Conservation (phyloP, 2,797 vertebrate genomes). For the Spatula versicolor region DNA sequence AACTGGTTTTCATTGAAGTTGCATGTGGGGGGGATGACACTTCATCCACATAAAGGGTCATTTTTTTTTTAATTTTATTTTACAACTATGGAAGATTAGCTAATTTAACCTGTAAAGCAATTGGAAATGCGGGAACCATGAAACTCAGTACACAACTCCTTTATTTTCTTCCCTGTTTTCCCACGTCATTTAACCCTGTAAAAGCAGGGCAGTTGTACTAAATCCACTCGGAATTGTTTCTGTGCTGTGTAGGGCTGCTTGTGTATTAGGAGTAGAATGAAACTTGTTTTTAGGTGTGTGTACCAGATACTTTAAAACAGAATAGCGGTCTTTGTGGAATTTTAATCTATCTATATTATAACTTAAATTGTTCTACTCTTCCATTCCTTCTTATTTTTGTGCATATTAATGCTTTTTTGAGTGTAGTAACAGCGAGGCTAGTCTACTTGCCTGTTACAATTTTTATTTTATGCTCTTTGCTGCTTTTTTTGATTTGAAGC, state of each 20-base stretch:
- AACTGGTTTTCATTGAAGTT: constrained; percentile 6
- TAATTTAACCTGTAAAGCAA: neutral
- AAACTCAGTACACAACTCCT: neutral
- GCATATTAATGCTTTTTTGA: neutral
- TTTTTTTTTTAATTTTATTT: neutral
- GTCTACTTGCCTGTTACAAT: accelerated
- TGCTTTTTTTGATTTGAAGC: neutral
- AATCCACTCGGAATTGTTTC: neutral
- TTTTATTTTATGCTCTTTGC: neutral
- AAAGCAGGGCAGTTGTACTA: neutral
- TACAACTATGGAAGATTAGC: neutral
- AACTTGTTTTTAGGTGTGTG: neutral
- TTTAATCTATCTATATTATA: neutral
- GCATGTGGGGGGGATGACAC: neutral
- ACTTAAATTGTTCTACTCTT: neutral
- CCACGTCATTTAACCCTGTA: neutral
- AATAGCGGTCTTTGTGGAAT: neutral
- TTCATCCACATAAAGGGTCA: neutral
- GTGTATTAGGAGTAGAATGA: neutral
- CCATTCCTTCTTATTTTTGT: neutral
- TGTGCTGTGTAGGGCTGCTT: neutral
- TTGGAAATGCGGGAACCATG: neutral
- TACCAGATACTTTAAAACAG: neutral
- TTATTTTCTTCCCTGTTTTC: neutral
- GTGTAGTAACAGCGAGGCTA: too few relatives aligned